phyloP scores from a whole-genome alignment of 2,888 invertebrate species.

The Drosophila hamatofila region DNA sequence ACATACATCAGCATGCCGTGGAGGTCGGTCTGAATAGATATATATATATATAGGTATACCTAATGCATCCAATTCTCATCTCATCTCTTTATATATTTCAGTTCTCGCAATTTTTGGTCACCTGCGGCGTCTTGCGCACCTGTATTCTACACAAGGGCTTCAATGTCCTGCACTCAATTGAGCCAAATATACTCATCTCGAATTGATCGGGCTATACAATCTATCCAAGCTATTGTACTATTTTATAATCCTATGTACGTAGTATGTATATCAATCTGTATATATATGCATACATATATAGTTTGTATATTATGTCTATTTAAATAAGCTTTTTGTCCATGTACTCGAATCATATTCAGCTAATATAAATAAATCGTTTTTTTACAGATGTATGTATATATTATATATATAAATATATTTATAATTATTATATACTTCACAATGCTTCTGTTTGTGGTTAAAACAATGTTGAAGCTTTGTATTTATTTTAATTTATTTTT shows the following conservation, averaged over 20 bases:
- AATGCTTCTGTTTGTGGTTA: neutral
- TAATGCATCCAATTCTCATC: neutral
- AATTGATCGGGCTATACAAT: constrained; percentile 63
- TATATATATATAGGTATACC: neutral
- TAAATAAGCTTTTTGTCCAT: constrained; percentile 35
- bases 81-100: constrained; percentile 79
- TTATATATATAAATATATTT: neutral
- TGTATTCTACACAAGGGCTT: constrained; percentile 96
- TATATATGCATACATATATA: constrained; percentile 10
- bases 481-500: neutral
- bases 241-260: constrained; percentile 9
- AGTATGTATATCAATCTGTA: neutral
- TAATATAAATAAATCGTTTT: neutral
- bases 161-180: constrained; percentile 89
- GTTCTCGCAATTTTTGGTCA: constrained; percentile 95
- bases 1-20: constrained; percentile 91
- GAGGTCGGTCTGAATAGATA: constrained; percentile 86
- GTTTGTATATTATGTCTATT: constrained; percentile 37
- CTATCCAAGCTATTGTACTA: constrained; percentile 2
- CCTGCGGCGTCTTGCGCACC: constrained; percentile 91
- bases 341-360: constrained; percentile 6
- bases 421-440: neutral
- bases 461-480: neutral
- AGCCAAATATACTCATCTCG: constrained; percentile 86
- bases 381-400: neutral